Conservation (phyloP, 2,113 vertebrate genomes). For the Mustela nigripes region DNA sequence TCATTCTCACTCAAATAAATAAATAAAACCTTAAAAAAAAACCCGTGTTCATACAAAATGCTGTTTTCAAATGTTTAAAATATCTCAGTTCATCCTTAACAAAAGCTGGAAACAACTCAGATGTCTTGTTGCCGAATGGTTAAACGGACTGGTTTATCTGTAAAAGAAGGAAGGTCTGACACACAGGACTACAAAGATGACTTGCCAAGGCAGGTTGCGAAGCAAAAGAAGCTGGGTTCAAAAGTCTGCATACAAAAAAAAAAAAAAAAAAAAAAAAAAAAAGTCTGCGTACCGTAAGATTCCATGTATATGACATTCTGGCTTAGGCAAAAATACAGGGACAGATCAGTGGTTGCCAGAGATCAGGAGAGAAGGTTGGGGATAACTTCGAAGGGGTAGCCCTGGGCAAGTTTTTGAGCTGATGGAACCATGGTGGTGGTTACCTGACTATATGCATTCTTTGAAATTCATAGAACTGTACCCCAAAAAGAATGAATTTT, state of each 20-base stretch:
- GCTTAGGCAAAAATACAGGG: background rate
- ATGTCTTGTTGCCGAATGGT: background rate
- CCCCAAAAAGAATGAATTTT: conserved; percentile 8
- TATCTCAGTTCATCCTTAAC: conserved; percentile 5
- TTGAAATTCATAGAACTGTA: conserved; percentile 50
- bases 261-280: too few relatives aligned
- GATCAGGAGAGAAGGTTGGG: background rate
- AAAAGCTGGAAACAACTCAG: conserved; percentile 20
- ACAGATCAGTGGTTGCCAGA: background rate
- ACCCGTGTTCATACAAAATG: background rate
- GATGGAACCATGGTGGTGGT: background rate
- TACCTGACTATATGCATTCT: background rate
- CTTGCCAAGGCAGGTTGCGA: background rate
- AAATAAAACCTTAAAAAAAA: too few relatives aligned
- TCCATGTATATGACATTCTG: conserved; percentile 42
- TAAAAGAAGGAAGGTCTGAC: background rate
- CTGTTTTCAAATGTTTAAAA: conserved; percentile 33
- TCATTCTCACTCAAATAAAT: too few relatives aligned
- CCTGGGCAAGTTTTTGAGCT: background rate
- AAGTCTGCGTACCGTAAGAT: background rate
- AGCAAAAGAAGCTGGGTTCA: background rate
- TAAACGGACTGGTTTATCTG: conserved; percentile 25
- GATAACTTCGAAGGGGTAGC: background rate
- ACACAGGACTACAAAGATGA: background rate
- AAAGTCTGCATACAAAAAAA: background rate